These are phyloP conservation scores for Dysmachus trigonus DNA, from an alignment of 2,888 invertebrate species.

Conservation along the genomic window DNA sequence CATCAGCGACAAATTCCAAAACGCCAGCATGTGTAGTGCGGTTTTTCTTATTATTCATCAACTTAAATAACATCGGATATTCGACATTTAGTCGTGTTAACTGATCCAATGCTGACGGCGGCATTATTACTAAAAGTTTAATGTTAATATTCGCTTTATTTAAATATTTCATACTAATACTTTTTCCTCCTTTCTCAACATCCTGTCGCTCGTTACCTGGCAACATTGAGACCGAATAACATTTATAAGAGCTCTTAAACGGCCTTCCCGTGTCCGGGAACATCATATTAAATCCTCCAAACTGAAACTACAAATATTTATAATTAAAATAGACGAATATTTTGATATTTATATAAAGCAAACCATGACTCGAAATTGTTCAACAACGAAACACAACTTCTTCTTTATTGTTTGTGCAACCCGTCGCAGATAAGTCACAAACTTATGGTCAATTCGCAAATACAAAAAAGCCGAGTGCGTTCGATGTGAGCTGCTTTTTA, in stretches of 20 bases:
- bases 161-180: constrained; percentile 66
- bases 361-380: not conserved
- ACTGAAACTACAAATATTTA: constrained; percentile 66
- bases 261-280: constrained; percentile 84
- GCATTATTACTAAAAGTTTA: constrained; percentile 88
- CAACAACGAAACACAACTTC: not conserved
- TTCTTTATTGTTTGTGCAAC: not conserved
- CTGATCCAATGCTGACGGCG: constrained; percentile 93
- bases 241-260: constrained; percentile 86
- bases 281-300: constrained; percentile 83
- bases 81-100: constrained; percentile 93
- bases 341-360: not conserved
- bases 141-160: not conserved
- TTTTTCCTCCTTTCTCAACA: constrained; percentile 96
- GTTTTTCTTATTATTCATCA: constrained; percentile 85
- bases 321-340: not conserved
- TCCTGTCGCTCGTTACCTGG: constrained; percentile 93
- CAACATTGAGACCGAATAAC: constrained; percentile 94
- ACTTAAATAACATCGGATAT: constrained; percentile 98
- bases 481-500: too few species aligned
- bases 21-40: constrained; percentile 95
- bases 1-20: constrained; percentile 97
- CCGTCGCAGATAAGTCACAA: not conserved
- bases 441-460: not conserved
- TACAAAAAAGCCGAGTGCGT: not conserved